Evolutionary conservation across 2,888 invertebrate species (phyloP).

Genomic region (Isoperla grammatica): DNA sequence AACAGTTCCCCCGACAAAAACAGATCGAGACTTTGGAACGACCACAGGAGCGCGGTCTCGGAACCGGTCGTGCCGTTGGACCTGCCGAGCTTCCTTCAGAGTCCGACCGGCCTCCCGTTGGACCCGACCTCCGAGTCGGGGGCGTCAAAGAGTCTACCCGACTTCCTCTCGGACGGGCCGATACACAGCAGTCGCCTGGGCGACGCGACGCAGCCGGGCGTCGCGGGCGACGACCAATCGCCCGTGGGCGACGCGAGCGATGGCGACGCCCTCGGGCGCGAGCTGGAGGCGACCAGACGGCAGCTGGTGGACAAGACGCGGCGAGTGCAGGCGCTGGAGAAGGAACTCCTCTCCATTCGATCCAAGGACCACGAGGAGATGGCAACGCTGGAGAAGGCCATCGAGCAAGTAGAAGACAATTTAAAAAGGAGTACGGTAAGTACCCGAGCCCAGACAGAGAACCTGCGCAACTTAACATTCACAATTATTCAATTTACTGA

Average conservation of each 20-base stretch:
- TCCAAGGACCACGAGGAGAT: slow-evolving; percentile 51
- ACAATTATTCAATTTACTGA: too few relatives aligned
- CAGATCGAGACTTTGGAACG: slow-evolving; percentile 21
- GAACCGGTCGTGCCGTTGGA: not conserved
- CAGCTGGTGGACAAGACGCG: slow-evolving; percentile 49
- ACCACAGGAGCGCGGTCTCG: slow-evolving; percentile 7
- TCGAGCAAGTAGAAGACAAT: slow-evolving; percentile 55
- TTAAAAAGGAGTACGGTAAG: slow-evolving; percentile 53
- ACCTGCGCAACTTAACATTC: too few relatives aligned
- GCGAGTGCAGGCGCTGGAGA: slow-evolving; percentile 50
- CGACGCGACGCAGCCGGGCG: not conserved
- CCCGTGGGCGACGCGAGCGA: slow-evolving; percentile 36
- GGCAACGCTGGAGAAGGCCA: slow-evolving; percentile 50
- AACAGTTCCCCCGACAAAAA: slow-evolving; percentile 15
- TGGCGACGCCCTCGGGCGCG: slow-evolving; percentile 50
- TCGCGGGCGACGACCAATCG: too few relatives aligned
- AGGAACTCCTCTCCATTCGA: slow-evolving; percentile 49
- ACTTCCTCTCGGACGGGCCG: slow-evolving; percentile 66
- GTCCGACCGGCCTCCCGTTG: slow-evolving; percentile 26
- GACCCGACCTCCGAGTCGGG: slow-evolving; percentile 24
- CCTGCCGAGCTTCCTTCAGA: not conserved
- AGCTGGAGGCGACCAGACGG: slow-evolving; percentile 50
- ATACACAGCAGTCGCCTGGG: slow-evolving; percentile 42
- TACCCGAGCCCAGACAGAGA: not conserved
- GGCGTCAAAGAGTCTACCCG: slow-evolving; percentile 57